These are phyloP conservation scores for Tetanocera ferruginea DNA, from an alignment of 2,888 invertebrate species.

Conservation along the genomic window DNA sequence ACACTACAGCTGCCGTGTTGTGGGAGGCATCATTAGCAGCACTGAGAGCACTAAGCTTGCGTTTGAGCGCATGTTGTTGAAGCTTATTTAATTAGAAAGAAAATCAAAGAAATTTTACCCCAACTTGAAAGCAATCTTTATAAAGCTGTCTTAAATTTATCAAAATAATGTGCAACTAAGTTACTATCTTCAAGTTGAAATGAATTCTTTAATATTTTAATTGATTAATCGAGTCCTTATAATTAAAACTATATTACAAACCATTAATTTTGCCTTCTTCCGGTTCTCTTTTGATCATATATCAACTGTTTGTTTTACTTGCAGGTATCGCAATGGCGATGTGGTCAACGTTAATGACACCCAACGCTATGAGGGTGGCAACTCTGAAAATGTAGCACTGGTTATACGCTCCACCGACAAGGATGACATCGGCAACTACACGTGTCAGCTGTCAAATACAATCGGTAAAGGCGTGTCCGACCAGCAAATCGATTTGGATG, in stretches of 20 bases:
- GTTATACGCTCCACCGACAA: conserved; percentile 82
- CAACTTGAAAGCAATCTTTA: too few relatives aligned
- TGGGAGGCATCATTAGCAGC: not conserved
- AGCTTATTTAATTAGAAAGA: too few relatives aligned
- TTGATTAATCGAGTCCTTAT: too few relatives aligned
- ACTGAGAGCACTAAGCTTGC: not conserved
- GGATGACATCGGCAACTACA: conserved; percentile 87
- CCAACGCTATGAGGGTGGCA: conserved; percentile 83
- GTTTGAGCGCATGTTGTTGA: too few relatives aligned
- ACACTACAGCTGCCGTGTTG: not conserved
- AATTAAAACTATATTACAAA: too few relatives aligned
- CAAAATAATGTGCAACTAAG: too few relatives aligned
- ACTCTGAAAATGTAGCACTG: conserved; percentile 80
- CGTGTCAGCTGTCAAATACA: conserved; percentile 83
- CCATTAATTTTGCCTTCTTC: too few relatives aligned
- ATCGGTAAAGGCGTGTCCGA: conserved; percentile 83
- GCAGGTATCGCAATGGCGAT: conserved; percentile 80
- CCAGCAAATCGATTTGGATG: conserved; percentile 82
- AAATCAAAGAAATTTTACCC: too few relatives aligned
- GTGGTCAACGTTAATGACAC: conserved; percentile 73
- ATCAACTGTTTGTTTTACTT: conserved; percentile 15
- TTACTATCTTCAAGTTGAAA: too few relatives aligned
- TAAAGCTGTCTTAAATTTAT: too few relatives aligned
- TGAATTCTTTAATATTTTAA: too few relatives aligned
- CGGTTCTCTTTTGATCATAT: too few relatives aligned